Base-by-base conservation (phyloP, 2,113 vertebrate species). In the Barbus barbus region DNA sequence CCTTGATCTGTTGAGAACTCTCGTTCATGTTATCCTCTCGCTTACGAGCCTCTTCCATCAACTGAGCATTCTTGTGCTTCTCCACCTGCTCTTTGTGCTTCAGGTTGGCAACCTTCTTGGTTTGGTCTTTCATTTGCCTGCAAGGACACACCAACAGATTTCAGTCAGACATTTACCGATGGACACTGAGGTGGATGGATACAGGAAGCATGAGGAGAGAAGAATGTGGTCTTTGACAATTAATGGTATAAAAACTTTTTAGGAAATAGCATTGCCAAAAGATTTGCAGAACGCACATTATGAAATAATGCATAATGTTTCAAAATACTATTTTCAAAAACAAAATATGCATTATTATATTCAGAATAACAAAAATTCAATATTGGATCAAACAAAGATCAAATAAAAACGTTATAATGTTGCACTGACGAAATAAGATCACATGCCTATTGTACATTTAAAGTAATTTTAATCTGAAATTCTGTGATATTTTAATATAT, bases 1-100 rank as follows among this genome's bases (percentile, higher is more conserved):
- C 97, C 97, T 99, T 96, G 69, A 97, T 93, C 77, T 97, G 97
- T 76, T 97, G 97, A 69, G 97, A 98, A 90, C 96, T 97, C 90
- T 98, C 96, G 0, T 93, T 97, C 67, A 99, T 93, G 74, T 97
- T 97, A 90, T 99, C 97, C 88, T 99, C 98, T 75, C 97, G 92
- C 79, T 96, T 96, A 81, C 96, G 96, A 81, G 96, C 98, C 91
- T 99, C 97, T 88, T 99, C 97, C 88, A 99, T 93, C 93, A 99
- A 94, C 91, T 98, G 97, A 0, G 96, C 96, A 0, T 97, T 99
- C 91, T 95, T 96, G 94, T 95, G 99, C 88, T 99, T 98, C 91
- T 99, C 97, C 89, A 97, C 93, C 91, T 99, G 97, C 79, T 99
- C 97, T 91, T 97, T 99, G 93, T 99, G 97, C 91, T 99, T 99